phyloP scores from a whole-genome alignment of 1,140 invertebrate genomes.

The Samia ricini region DNA sequence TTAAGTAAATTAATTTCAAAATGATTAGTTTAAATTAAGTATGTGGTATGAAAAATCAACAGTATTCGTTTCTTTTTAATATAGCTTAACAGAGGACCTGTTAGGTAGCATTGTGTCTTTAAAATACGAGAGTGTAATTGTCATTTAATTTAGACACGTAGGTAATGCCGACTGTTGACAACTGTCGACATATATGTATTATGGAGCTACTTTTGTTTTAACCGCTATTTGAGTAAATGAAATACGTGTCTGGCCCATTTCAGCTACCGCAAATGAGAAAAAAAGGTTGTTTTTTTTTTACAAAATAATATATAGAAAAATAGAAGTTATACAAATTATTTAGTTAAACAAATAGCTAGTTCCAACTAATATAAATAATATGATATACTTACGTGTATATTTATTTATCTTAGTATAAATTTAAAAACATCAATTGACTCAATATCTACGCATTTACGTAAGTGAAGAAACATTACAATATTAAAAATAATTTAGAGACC shows the following conservation, averaged over 20 bases:
- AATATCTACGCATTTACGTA: background rate
- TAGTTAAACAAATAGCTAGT: too few species aligned
- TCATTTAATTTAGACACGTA: slow-evolving; percentile 33
- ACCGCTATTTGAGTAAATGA: background rate
- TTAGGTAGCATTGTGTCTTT: slow-evolving; percentile 23
- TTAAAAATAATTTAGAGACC: background rate
- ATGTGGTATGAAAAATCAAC: slow-evolving; percentile 14
- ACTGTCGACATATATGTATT: background rate
- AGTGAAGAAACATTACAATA: background rate
- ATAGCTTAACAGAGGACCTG: slow-evolving; percentile 32
- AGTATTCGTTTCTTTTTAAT: slow-evolving; percentile 22
- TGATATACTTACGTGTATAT: too few species aligned
- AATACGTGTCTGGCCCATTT: background rate
- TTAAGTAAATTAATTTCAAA: too few species aligned
- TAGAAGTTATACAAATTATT: too few species aligned
- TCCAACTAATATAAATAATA: too few species aligned
- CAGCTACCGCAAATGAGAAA: background rate
- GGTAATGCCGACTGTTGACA: slow-evolving; percentile 16
- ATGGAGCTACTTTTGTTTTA: background rate
- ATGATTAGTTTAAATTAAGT: too few species aligned
- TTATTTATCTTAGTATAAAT: too few species aligned
- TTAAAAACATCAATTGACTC: too few species aligned
- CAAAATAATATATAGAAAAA: too few species aligned
- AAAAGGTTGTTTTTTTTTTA: background rate
- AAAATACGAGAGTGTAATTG: slow-evolving; percentile 22